These are phyloP conservation scores for Cantharis rufa DNA, from an alignment of 2,888 invertebrate species.

Conservation along the genomic window DNA sequence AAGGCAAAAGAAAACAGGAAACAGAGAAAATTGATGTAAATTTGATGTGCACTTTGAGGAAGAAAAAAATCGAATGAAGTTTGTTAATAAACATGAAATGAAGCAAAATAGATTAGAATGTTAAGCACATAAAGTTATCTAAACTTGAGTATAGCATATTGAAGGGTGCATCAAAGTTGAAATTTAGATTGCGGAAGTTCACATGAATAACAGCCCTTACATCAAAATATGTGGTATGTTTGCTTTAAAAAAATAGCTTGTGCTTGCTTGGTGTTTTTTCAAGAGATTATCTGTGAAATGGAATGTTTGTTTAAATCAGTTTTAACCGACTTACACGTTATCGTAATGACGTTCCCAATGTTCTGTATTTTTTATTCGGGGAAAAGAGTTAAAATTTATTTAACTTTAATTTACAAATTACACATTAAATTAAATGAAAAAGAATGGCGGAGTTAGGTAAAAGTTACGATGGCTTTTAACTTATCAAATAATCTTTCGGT, in stretches of 20 bases:
- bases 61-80: neutral
- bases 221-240: neutral
- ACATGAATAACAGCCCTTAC: neutral
- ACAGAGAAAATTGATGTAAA: neutral
- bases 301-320: neutral
- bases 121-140: neutral
- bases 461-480: neutral
- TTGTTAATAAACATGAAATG: neutral
- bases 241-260: neutral
- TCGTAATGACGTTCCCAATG: neutral
- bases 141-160: neutral
- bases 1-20: no score
- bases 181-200: neutral
- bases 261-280: neutral
- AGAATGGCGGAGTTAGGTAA: neutral
- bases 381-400: neutral
- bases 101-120: neutral
- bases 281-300: neutral
- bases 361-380: neutral
- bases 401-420: neutral
- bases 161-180: neutral
- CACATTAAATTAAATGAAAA: neutral
- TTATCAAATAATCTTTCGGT: constrained; percentile 5
- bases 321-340: neutral
- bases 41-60: neutral